Percentiles rank a stretch among this genome's conserved stretches.
Conservation (phyloP, 2,888 invertebrate species). For the Sesia bembeciformis region DNA sequence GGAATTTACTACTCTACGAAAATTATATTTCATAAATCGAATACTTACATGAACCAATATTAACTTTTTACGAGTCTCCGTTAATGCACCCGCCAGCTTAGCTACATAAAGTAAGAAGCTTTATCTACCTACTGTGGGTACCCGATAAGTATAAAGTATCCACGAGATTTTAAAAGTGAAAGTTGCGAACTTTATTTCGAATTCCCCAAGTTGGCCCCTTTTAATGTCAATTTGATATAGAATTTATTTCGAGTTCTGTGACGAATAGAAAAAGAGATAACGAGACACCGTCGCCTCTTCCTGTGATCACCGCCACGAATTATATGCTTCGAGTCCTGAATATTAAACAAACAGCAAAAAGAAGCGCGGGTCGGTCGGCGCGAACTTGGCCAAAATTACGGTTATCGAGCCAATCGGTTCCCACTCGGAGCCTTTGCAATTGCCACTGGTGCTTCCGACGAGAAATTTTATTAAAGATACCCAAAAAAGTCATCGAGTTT, state of each 20-base stretch:
- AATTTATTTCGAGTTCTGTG: constrained; percentile 40
- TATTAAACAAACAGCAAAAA: constrained; percentile 48
- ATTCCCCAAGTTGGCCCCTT: constrained; percentile 21
- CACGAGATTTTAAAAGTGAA: no score
- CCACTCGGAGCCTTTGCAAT: constrained; percentile 3
- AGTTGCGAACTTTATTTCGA: constrained; percentile 9
- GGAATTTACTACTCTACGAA: no score
- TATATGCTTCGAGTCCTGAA: constrained; percentile 54
- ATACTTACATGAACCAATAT: constrained; percentile 12
- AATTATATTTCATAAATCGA: no score
- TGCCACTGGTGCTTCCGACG: constrained; percentile 6
- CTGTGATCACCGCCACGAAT: constrained; percentile 56
- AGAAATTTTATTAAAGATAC: constrained; percentile 32
- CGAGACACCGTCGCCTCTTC: constrained; percentile 41
- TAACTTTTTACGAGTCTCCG: constrained; percentile 12
- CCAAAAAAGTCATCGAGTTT: constrained; percentile 24
- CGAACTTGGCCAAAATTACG: constrained; percentile 51
- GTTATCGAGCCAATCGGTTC: constrained; percentile 47
- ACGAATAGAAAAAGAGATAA: constrained; percentile 55
- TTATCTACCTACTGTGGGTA: no score
- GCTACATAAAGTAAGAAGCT: no score
- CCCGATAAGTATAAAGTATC: no score
- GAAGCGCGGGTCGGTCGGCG: constrained; percentile 27
- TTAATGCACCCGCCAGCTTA: background rate
- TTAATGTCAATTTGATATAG: constrained; percentile 40